Conservation (phyloP, 53 echinoderm and acorn worm species). For the Antedon mediterranea region DNA sequence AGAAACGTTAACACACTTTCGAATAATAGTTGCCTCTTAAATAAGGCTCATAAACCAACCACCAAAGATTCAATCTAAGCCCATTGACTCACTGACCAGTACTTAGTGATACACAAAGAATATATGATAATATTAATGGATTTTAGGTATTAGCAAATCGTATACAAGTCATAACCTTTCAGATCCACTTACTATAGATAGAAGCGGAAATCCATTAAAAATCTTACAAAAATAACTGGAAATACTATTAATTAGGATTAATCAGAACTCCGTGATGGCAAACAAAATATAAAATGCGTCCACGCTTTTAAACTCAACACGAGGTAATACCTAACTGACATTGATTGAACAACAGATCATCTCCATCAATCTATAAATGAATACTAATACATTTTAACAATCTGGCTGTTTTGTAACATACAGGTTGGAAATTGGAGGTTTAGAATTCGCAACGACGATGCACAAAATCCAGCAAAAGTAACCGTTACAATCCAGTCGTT, state of each 20-base stretch:
- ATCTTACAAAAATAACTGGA: no score
- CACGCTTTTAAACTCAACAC: no score
- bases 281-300: no score
- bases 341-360: no score
- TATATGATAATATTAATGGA: background rate
- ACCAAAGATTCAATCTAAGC: background rate
- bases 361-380: no score
- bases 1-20: no score
- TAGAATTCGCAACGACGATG: conserved; percentile 4
- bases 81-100: background rate
- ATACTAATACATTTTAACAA: no score
- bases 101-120: background rate
- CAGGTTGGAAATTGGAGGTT: conserved; percentile 37
- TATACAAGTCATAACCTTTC: background rate
- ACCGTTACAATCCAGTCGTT: conserved; percentile 27
- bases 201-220: background rate
- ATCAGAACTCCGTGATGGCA: no score
- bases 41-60: background rate
- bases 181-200: background rate
- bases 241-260: no score
- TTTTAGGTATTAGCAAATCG: background rate
- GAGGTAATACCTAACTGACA: no score
- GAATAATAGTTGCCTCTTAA: no score
- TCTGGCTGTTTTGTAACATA: no score
- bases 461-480: background rate